These are phyloP conservation scores for Spodoptera exigua DNA, from an alignment of 2,888 invertebrate species.

Conservation along the genomic window DNA sequence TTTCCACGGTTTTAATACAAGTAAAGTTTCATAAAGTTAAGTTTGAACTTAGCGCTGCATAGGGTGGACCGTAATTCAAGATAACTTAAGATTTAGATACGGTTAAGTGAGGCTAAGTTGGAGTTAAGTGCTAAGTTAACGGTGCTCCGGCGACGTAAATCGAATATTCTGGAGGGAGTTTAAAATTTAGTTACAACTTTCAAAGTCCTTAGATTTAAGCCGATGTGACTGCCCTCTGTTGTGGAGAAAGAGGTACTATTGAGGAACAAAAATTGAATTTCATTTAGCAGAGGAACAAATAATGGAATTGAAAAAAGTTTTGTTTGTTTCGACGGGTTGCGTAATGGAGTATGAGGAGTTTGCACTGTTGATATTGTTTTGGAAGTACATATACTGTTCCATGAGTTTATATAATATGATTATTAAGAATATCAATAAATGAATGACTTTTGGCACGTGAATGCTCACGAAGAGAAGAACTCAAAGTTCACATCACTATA, in stretches of 20 bases:
- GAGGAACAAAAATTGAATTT: constrained; percentile 27
- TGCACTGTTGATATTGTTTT: no score
- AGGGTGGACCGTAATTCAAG: constrained; percentile 74
- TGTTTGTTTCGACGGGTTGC: constrained; percentile 30
- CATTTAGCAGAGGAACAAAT: constrained; percentile 8
- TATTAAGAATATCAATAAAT: no score
- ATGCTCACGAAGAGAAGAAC: no score
- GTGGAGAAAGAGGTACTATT: constrained; percentile 2
- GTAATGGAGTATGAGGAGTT: constrained; percentile 1
- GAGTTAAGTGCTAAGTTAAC: constrained; percentile 78
- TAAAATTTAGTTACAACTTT: constrained; percentile 63
- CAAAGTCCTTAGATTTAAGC: constrained; percentile 41
- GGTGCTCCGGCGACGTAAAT: constrained; percentile 58
- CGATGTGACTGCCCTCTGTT: constrained; percentile 43
- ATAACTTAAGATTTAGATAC: constrained; percentile 80
- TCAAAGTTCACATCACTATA: no score
- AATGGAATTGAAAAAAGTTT: constrained; percentile 31
- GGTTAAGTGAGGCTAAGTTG: constrained; percentile 78
- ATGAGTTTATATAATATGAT: no score
- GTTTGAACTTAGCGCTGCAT: constrained; percentile 74
- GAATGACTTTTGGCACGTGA: no score
- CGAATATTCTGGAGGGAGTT: constrained; percentile 64
- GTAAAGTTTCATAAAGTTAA: constrained; percentile 72
- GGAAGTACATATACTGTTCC: no score
- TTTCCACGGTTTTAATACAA: constrained; percentile 71